Evolutionary conservation across 2,113 vertebrate species (phyloP).

Genomic region (Dolichotis patagonum): DNA sequence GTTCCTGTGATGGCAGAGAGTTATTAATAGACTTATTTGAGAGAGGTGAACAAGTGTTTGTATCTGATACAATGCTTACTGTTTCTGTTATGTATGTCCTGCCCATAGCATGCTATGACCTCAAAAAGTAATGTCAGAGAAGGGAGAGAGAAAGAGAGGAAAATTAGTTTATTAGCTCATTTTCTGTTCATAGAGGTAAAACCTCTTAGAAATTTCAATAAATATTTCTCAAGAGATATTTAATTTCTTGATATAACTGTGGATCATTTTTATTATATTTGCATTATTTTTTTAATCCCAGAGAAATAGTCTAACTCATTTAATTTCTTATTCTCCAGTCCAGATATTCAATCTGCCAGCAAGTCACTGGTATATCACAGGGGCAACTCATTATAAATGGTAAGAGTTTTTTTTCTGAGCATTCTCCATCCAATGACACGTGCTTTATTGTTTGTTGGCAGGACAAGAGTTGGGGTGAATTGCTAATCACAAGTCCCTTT

Average conservation of each 20-base stretch:
- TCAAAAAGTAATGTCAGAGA: not conserved
- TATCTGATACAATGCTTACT: not conserved
- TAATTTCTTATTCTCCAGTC: not conserved
- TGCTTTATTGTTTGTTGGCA: not conserved
- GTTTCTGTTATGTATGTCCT: not conserved
- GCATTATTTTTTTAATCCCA: not conserved
- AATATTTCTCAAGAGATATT: not conserved
- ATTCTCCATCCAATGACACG: not conserved
- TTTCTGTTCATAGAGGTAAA: not conserved
- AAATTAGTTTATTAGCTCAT: not conserved
- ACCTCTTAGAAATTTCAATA: not conserved
- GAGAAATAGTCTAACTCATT: not conserved
- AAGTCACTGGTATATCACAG: not conserved
- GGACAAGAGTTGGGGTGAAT: not conserved
- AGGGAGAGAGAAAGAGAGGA: not conserved
- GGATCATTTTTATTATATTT: not conserved
- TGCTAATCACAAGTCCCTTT: not conserved
- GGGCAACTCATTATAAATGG: not conserved
- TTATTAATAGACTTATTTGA: constrained; percentile 29
- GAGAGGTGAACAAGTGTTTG: not conserved
- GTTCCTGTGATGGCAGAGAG: not conserved
- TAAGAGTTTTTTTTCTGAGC: not conserved
- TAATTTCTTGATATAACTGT: not conserved
- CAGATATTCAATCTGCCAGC: not conserved
- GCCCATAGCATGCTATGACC: not conserved